Conservation (phyloP, 2,888 invertebrate genomes). For the Lysandra coridon region DNA sequence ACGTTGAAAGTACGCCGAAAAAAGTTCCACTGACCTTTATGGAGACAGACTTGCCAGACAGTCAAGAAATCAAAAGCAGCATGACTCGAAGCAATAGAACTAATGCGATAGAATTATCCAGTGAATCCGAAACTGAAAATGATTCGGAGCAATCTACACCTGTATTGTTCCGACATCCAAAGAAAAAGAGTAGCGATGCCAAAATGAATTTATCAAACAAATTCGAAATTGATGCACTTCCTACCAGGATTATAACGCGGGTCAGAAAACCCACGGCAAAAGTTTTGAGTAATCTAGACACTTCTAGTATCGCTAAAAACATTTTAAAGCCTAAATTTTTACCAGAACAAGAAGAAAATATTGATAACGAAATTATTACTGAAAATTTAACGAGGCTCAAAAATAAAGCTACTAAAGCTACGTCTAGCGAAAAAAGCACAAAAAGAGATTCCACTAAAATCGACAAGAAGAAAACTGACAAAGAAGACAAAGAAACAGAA, state of each 20-base stretch:
- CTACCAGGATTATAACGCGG: slow-evolving; percentile 60
- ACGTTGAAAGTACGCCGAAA: slow-evolving; percentile 58
- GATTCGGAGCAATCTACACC: slow-evolving; percentile 53
- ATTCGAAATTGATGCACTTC: slow-evolving; percentile 55
- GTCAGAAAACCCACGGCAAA: slow-evolving; percentile 63
- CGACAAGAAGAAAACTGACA: slow-evolving; percentile 32
- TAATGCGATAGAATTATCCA: slow-evolving; percentile 51
- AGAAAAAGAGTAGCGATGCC: slow-evolving; percentile 42
- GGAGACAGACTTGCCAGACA: slow-evolving; percentile 61
- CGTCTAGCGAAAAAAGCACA: slow-evolving; percentile 23
- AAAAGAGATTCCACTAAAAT: slow-evolving; percentile 34
- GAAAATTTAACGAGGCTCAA: slow-evolving; percentile 62
- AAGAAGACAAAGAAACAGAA: slow-evolving; percentile 27
- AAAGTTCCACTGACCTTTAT: slow-evolving; percentile 56
- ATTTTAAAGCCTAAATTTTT: slow-evolving; percentile 55
- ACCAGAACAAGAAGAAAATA: slow-evolving; percentile 55
- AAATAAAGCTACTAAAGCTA: slow-evolving; percentile 42
- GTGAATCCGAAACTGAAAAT: slow-evolving; percentile 62
- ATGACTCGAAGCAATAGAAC: slow-evolving; percentile 43
- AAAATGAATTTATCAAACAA: slow-evolving; percentile 59
- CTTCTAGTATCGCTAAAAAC: slow-evolving; percentile 44
- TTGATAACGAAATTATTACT: slow-evolving; percentile 58
- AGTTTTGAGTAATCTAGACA: slow-evolving; percentile 45
- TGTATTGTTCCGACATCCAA: slow-evolving; percentile 53
- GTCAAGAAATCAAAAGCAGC: slow-evolving; percentile 66